Conservation (phyloP, 2,113 vertebrate species). For the Crotalus viridis region DNA sequence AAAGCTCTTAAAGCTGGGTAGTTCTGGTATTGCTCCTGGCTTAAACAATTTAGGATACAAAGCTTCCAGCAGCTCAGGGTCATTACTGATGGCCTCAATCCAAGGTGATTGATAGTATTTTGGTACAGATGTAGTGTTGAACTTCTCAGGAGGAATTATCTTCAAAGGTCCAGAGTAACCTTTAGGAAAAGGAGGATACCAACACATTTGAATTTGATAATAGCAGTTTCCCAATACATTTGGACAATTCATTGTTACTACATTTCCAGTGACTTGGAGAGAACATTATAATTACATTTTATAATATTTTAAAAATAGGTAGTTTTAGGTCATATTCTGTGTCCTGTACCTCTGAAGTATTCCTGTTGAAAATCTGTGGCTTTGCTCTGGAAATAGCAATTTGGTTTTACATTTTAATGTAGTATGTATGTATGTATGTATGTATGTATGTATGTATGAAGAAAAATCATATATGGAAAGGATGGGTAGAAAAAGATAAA, state of each 20-base stretch:
- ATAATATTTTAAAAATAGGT: background rate
- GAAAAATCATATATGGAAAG: background rate
- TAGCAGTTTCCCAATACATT: background rate
- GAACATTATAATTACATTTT: background rate
- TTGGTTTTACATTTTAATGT: background rate
- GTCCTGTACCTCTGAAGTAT: background rate
- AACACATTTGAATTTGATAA: background rate
- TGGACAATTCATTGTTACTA: background rate
- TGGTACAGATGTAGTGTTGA: constrained; percentile 89
- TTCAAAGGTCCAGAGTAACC: constrained; percentile 91
- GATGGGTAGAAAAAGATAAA: background rate
- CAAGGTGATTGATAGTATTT: constrained; percentile 94
- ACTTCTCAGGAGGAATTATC: constrained; percentile 89
- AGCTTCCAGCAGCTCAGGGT: constrained; percentile 81
- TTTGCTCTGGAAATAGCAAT: background rate
- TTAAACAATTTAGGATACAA: constrained; percentile 75
- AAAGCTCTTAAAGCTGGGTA: constrained; percentile 89
- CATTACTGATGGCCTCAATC: constrained; percentile 84
- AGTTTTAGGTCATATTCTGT: too few relatives aligned
- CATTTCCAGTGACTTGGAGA: background rate
- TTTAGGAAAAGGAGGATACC: constrained; percentile 50
- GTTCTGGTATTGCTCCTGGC: constrained; percentile 75
- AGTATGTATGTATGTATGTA: background rate
- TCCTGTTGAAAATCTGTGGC: background rate
- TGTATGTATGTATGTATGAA: background rate